These are phyloP conservation scores for Lymantria dispar DNA, from an alignment of 2,888 invertebrate species.

Conservation along the genomic window DNA sequence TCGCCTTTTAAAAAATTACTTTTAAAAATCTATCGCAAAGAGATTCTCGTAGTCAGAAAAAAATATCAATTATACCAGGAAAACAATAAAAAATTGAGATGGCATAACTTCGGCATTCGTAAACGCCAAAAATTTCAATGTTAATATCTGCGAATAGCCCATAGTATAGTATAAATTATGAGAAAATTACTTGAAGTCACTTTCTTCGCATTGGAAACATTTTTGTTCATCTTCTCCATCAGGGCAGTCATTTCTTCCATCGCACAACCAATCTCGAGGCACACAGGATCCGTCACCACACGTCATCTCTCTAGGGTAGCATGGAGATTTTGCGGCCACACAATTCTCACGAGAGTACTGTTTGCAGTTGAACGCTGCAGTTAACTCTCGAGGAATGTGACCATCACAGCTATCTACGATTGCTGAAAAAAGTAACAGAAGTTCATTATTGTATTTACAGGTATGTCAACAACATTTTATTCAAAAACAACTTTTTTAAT, in stretches of 20 bases:
- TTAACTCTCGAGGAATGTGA: slow-evolving; percentile 80
- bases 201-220: slow-evolving; percentile 64
- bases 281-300: slow-evolving; percentile 84
- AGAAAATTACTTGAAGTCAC: slow-evolving; percentile 60
- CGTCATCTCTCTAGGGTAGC: slow-evolving; percentile 78
- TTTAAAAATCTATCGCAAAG: no score
- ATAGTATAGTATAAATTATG: neutral
- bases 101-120: no score
- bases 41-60: no score
- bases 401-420: slow-evolving; percentile 84
- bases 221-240: slow-evolving; percentile 84
- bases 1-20: no score
- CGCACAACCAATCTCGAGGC: slow-evolving; percentile 84
- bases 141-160: no score
- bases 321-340: slow-evolving; percentile 71
- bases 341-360: slow-evolving; percentile 84
- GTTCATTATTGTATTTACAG: no score
- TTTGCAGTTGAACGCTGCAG: slow-evolving; percentile 82
- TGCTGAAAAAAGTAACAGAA: slow-evolving; percentile 59
- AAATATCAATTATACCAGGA: no score
- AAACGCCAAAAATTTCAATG: no score
- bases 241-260: slow-evolving; percentile 83
- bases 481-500: no score
- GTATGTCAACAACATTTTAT: no score
- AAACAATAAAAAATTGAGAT: no score